Base-by-base conservation (phyloP, 2,113 vertebrate species). In the Melozone crissalis region DNA sequence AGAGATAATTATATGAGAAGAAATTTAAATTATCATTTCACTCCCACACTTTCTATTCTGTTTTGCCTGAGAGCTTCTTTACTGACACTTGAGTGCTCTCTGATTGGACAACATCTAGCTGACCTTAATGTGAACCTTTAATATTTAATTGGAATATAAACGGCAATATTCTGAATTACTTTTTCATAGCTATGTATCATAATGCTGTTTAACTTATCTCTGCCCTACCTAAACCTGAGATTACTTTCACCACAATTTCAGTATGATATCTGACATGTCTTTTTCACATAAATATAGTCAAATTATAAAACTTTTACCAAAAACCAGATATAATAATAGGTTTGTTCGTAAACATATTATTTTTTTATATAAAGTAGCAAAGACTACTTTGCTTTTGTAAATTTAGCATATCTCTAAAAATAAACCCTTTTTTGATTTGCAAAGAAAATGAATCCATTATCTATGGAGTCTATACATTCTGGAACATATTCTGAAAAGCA, bases 141-240 rank as follows among this genome's bases (percentile, higher is more conserved):
- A 83, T 39, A 62, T 91, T 90, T 85, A 84, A 91, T 26, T 91
- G 59, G n/a, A 87, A 74, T 85, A 89, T 43, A 89, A 96, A 90
- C 47, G 78, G 31, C 16, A 78, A 59, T 76, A 80, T 69, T 91
- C 63, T 44, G 83, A 94, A 89, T 83, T 7, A 69, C 0, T 55
- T 82, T 81, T 73, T 55, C 47, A 89, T 52, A 90, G 51, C 31
- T 87, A 67, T 77, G 43, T 28, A 74, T 87, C 31, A 59, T 55
- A 95, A 89, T 43, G 14, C 35, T 75, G n/a, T 33, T 30, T 65
- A 89, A 51, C 20, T 90, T 43, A 69, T 35, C 21, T 84, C 67
- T 82, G 69, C 62, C 37, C 31, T 57, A 58, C 11, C 19, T 71
- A 94, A 92, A 84, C 4, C 11, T 30, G 37, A 78, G 28, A 62